Evolutionary conservation across 2,113 vertebrate genomes (phyloP).

Genomic region (Setophaga kirtlandii): DNA sequence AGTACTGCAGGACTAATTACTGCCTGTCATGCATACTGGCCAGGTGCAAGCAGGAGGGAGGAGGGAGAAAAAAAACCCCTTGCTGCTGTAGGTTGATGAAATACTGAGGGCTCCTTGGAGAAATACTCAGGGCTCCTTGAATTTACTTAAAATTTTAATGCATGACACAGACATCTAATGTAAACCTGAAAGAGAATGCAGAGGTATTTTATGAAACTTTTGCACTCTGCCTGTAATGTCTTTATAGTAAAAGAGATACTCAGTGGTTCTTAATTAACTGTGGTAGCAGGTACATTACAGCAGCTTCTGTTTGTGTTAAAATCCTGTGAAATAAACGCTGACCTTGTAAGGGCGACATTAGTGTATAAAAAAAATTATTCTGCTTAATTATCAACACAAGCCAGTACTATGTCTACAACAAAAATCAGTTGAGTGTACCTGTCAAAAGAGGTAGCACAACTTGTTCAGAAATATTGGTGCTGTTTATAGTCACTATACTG

Average conservation of each 20-base stretch:
- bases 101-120: neutral
- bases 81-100: neutral
- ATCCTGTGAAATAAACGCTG: neutral
- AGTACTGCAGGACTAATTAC: conserved; percentile 1
- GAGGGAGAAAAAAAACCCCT: neutral
- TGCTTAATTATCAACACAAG: neutral
- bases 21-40: neutral
- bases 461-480: neutral
- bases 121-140: neutral
- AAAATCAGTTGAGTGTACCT: neutral
- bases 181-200: neutral
- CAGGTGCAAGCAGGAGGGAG: neutral
- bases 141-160: neutral
- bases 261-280: neutral
- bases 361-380: neutral
- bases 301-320: neutral
- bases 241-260: neutral
- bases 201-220: neutral
- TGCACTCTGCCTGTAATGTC: neutral
- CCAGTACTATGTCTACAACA: neutral
- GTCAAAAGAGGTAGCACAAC: neutral
- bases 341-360: neutral
- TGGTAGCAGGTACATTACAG: neutral
- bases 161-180: neutral
- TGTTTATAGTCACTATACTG: neutral